phyloP scores from a whole-genome alignment of 1,140 invertebrate genomes.

The Drosophila ambigua region DNA sequence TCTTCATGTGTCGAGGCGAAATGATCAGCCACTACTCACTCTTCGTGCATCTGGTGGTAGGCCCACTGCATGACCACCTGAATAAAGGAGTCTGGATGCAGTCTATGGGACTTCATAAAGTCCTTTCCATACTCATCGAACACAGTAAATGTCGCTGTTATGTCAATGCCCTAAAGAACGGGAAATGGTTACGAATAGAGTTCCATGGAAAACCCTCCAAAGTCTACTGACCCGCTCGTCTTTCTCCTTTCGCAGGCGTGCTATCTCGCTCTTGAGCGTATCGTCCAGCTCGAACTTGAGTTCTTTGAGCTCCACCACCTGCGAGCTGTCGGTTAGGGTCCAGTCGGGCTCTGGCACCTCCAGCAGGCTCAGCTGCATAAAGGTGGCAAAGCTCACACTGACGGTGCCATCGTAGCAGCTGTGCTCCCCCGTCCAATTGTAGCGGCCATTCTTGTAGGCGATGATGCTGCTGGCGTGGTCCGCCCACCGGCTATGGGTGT shows the following conservation, averaged over 20 bases:
- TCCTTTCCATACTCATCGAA: conserved; percentile 86
- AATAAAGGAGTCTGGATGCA: conserved; percentile 87
- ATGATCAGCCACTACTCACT: conserved; percentile 53
- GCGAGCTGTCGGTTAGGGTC: conserved; percentile 31
- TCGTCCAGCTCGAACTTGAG: conserved; percentile 74
- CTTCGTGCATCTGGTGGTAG: conserved; percentile 85
- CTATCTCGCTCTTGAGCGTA: conserved; percentile 60
- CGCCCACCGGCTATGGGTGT: conserved; percentile 85
- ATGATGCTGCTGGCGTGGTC: conserved; percentile 85
- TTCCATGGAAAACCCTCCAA: neutral
- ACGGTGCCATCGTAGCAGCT: conserved; percentile 86
- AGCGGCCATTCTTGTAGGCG: conserved; percentile 85
- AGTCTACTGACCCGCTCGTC: conserved; percentile 55
- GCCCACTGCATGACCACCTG: conserved; percentile 88
- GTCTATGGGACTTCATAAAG: conserved; percentile 84
- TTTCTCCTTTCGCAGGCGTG: conserved; percentile 60
- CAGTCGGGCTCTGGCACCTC: conserved; percentile 71
- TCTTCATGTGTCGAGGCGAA: neutral
- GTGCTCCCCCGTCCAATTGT: conserved; percentile 84
- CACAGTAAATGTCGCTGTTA: conserved; percentile 74
- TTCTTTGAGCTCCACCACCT: conserved; percentile 54
- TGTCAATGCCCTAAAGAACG: conserved; percentile 79
- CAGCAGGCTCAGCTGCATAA: conserved; percentile 79
- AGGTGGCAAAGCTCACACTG: conserved; percentile 82
- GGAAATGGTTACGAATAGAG: neutral